These are phyloP conservation scores for Scolopax rusticola DNA, from an alignment of 2,797 vertebrate species.

Conservation along the genomic window DNA sequence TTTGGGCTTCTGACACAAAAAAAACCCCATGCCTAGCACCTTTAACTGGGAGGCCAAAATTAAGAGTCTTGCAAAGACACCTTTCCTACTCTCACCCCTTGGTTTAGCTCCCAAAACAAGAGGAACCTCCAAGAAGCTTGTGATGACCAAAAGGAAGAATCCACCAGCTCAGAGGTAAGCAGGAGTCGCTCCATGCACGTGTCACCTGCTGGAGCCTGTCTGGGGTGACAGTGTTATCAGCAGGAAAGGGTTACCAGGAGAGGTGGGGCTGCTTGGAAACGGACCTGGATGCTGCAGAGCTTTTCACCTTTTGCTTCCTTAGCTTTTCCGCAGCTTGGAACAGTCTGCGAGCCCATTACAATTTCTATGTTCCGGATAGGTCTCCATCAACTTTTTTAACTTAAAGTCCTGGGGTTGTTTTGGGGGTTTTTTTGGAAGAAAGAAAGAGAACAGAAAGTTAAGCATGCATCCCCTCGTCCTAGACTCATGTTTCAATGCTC, in stretches of 20 bases:
- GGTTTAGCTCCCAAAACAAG: background rate
- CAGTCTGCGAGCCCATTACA: background rate
- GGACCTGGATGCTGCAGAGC: background rate
- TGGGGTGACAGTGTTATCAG: background rate
- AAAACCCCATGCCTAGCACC: background rate
- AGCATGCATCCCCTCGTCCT: background rate
- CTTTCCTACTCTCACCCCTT: background rate
- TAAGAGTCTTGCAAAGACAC: background rate
- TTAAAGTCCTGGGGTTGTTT: background rate
- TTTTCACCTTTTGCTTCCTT: conserved; percentile 1
- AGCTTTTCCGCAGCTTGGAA: background rate
- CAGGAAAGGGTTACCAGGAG: conserved; percentile 14
- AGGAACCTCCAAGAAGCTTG: background rate
- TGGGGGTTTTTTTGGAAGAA: background rate
- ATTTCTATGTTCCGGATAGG: background rate
- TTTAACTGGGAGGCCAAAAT: conserved; percentile 13
- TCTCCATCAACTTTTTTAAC: background rate
- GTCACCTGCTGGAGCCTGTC: conserved; percentile 11
- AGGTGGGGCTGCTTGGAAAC: background rate
- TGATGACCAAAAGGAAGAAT: background rate
- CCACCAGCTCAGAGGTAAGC: background rate
- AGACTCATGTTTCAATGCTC: background rate
- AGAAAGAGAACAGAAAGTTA: background rate
- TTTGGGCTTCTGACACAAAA: background rate
- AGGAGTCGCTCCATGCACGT: background rate